Conservation (phyloP, 2,113 vertebrate species). For the Ictidomys tridecemlineatus region DNA sequence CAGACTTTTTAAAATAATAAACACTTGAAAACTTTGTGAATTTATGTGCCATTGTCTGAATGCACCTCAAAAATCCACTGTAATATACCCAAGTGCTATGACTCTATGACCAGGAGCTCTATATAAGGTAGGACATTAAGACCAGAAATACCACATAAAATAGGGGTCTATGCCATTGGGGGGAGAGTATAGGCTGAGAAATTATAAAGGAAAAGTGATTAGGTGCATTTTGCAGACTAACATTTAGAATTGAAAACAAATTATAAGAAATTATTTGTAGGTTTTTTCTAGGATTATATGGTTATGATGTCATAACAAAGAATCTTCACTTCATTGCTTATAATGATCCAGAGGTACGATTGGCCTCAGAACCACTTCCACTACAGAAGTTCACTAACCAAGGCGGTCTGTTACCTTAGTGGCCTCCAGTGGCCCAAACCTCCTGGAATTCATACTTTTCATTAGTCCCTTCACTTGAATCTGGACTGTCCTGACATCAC, state of each 20-base stretch:
- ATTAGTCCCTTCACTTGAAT: not conserved
- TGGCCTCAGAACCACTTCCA: not conserved
- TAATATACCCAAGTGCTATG: not conserved
- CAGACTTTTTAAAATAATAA: not conserved
- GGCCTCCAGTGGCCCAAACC: not conserved
- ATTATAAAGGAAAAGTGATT: not conserved
- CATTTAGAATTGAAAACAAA: not conserved
- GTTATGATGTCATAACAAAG: not conserved
- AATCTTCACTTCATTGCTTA: not conserved
- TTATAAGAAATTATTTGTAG: not conserved
- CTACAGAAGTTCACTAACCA: fast-evolving
- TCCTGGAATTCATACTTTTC: not conserved
- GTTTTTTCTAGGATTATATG: slow-evolving; percentile 1
- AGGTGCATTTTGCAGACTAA: not conserved
- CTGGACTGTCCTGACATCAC: not conserved
- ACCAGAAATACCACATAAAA: not conserved
- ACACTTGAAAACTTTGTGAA: not conserved
- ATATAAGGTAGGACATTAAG: not conserved
- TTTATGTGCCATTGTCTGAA: not conserved
- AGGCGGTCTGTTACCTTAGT: fast-evolving
- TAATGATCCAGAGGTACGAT: too few relatives aligned
- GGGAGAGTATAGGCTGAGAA: not conserved
- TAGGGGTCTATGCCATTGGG: not conserved
- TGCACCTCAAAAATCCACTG: not conserved
- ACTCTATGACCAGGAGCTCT: not conserved